These are phyloP conservation scores for Caloenas nicobarica DNA, from an alignment of 2,113 vertebrate species.

Conservation along the genomic window DNA sequence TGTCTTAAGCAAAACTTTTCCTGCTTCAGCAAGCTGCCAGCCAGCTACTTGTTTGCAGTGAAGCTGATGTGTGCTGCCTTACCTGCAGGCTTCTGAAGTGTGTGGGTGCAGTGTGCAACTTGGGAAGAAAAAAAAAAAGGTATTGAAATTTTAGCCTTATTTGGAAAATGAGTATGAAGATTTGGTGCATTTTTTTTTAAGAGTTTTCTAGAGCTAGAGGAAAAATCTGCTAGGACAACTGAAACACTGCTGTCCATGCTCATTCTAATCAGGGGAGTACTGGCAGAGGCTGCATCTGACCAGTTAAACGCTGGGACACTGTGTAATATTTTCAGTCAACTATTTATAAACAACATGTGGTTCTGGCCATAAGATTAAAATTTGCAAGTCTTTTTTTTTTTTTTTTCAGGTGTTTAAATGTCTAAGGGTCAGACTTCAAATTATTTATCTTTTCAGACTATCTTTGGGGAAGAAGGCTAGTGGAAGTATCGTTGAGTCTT, in stretches of 20 bases:
- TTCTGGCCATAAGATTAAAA: neutral
- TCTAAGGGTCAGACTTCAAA: neutral
- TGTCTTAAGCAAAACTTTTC: neutral
- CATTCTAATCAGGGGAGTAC: neutral
- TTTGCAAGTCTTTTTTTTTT: neutral
- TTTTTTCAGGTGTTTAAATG: neutral
- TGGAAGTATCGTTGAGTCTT: neutral
- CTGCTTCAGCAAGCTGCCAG: neutral
- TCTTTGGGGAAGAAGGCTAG: neutral
- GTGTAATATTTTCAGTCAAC: neutral
- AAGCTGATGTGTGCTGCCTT: neutral
- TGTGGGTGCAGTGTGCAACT: neutral
- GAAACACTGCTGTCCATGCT: neutral
- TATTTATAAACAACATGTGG: neutral
- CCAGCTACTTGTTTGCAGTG: neutral
- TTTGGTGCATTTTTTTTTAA: neutral
- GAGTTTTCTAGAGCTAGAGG: neutral
- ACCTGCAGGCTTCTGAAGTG: neutral
- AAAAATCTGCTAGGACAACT: conserved; percentile 5
- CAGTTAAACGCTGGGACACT: neutral
- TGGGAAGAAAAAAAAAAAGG: neutral
- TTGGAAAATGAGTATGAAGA: neutral
- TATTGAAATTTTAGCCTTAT: neutral
- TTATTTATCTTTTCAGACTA: neutral
- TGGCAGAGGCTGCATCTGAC: neutral